Conservation (phyloP, 2,888 invertebrate species). For the Dromius quadrimaculatus region DNA sequence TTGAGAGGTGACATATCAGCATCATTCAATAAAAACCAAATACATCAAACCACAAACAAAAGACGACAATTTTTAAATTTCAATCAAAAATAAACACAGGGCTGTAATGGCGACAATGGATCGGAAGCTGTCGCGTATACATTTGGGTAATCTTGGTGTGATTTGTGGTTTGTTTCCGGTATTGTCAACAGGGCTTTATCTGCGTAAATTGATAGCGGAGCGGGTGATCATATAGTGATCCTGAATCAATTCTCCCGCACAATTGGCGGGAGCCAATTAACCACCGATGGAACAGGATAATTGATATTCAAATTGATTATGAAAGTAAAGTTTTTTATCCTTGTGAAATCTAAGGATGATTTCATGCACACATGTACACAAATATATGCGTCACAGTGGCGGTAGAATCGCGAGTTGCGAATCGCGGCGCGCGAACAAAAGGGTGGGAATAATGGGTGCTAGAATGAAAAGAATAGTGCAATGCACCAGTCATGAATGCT, state of each 20-base stretch:
- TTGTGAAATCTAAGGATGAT: too few relatives aligned
- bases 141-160: constrained; percentile 48
- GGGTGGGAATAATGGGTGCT: constrained; percentile 61
- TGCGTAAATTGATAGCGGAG: constrained; percentile 45
- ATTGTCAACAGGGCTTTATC: constrained; percentile 46
- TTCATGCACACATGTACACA: constrained; percentile 2
- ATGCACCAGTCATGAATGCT: constrained; percentile 64
- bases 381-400: constrained; percentile 36
- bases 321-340: too few relatives aligned
- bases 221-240: constrained; percentile 19
- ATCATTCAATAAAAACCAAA: constrained; percentile 36
- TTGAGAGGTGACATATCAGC: constrained; percentile 31
- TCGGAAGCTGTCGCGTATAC: constrained; percentile 47
- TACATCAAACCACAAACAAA: constrained; percentile 30
- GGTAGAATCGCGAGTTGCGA: constrained; percentile 33
- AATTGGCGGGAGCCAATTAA: constrained; percentile 42
- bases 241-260: constrained; percentile 43
- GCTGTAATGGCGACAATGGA: constrained; percentile 34
- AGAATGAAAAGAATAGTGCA: constrained; percentile 61
- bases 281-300: constrained; percentile 24
- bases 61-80: constrained; percentile 37
- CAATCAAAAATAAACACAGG: constrained; percentile 37
- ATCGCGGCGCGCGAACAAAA: constrained; percentile 54
- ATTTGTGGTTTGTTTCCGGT: constrained; percentile 51
- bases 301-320: too few relatives aligned